Conservation (phyloP, 2,113 vertebrate genomes). For the Sula dactylatra region DNA sequence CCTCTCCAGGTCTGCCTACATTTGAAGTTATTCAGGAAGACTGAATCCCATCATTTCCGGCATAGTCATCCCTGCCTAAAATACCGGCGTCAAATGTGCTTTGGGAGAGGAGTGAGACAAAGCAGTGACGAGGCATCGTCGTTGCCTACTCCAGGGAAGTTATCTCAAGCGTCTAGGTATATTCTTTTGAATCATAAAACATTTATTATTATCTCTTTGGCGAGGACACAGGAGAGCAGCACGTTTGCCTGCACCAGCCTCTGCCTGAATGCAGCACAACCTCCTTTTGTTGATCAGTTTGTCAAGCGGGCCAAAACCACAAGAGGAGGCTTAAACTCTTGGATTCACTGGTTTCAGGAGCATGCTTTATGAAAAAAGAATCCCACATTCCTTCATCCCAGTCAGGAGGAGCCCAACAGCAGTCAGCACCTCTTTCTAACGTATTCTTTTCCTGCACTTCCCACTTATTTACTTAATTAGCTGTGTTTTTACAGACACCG, state of each 20-base stretch:
- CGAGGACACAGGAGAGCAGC: background rate
- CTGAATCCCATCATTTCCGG: background rate
- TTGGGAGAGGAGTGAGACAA: too few relatives aligned
- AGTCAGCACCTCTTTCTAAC: background rate
- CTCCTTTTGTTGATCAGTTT: slow-evolving; percentile 10
- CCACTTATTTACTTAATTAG: slow-evolving; percentile 7
- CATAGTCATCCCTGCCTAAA: background rate
- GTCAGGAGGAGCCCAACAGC: slow-evolving; percentile 7
- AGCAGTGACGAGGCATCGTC: background rate
- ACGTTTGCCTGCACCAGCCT: background rate
- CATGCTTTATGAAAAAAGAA: slow-evolving; percentile 39
- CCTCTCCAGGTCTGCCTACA: background rate
- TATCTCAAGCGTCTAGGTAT: background rate
- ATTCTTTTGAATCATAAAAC: background rate
- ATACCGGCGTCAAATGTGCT: too few relatives aligned
- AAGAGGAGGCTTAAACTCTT: slow-evolving; percentile 31
- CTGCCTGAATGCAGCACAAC: background rate
- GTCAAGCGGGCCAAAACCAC: background rate
- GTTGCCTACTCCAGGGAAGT: background rate
- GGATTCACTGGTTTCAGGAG: slow-evolving; percentile 26
- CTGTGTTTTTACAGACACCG: background rate
- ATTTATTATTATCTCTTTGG: background rate
- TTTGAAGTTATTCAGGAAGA: background rate
- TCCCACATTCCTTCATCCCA: background rate
- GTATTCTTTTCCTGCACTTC: background rate